Base-by-base conservation (phyloP, 2,797 vertebrate species). In the Anguilla anguilla region DNA sequence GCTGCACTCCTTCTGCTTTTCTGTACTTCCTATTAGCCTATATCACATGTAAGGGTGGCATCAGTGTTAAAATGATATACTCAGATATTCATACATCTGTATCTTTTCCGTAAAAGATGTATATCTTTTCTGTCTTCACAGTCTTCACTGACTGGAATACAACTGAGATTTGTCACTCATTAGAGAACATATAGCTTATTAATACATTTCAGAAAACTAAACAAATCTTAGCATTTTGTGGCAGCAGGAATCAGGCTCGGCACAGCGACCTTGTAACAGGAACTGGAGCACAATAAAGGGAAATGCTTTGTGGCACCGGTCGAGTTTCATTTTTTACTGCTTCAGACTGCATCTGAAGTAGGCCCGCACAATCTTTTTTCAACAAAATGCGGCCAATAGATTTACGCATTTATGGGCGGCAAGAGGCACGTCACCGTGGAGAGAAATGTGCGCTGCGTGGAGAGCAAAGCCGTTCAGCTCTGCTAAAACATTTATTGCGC, bases 311-410 rank as follows among this genome's bases (percentile, higher is more conserved):
- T 77, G 72, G 72, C 72, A 43, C 35, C 22, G 72, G 72, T 77
- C 72, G 15, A 35, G 67, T 67, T 85, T 85, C 49, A 67, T 67
- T 85, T n/a, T 64, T 43, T 85, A 10, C 84, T 61, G 28, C 57
- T 46, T 46, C 4, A 85, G 6, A 83, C 25, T 83, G 13, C 79
- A 35, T 83, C 25, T 83, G 35, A 83, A 83, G 79, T 51, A 49
- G 61, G 25, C 61, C 67, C n/a, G 2, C 82, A 55, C 49, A 55
- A 28, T 51, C 79, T 11, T 77, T 77, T 43, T 43, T 77, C 72
- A 31, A 35, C 64, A 43, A 77, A 77, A 77, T 43, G 72, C 7
- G 19, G 9, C 72, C 72, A 19, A 77, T 43, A 77, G 35, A 15
- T 77, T 46, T 77, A 28, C 4, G 72, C 72, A 77, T 77, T 77